Evolutionary conservation across 2,113 vertebrate species (phyloP).

Genomic region (Pampusana beccarii): DNA sequence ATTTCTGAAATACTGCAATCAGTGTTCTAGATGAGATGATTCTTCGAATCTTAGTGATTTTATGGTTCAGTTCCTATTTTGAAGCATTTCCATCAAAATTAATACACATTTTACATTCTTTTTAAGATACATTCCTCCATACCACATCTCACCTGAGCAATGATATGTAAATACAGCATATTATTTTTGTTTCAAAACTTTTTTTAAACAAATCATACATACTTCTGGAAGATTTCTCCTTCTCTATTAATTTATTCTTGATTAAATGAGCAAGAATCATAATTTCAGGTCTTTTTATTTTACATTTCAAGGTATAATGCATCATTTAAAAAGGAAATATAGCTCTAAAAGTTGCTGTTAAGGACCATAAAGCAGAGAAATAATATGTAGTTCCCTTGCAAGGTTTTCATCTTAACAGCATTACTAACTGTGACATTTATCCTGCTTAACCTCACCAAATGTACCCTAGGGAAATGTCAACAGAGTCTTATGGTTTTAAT

Average conservation of each 20-base stretch:
- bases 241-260: neutral
- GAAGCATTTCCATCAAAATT: neutral
- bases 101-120: neutral
- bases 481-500: slow-evolving; percentile 68
- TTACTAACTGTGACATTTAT: slow-evolving; percentile 77
- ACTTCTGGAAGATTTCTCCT: neutral
- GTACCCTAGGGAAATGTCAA: slow-evolving; percentile 71
- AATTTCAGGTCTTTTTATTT: slow-evolving; percentile 38
- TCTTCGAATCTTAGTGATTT: neutral
- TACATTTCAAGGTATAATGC: slow-evolving; percentile 33
- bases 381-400: slow-evolving; percentile 49
- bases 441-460: slow-evolving; percentile 71
- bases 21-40: neutral
- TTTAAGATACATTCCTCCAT: neutral
- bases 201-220: neutral
- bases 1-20: neutral
- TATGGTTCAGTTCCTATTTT: neutral
- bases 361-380: slow-evolving; percentile 56
- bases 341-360: slow-evolving; percentile 58
- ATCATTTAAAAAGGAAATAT: slow-evolving; percentile 58
- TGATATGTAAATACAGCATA: neutral
- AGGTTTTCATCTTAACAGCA: slow-evolving; percentile 65
- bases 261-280: slow-evolving; percentile 19
- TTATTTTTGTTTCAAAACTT: neutral
- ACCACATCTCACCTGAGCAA: neutral